These are phyloP conservation scores for Fistularia tabacaria DNA, from an alignment of 2,797 vertebrate genomes.

Conservation along the genomic window DNA sequence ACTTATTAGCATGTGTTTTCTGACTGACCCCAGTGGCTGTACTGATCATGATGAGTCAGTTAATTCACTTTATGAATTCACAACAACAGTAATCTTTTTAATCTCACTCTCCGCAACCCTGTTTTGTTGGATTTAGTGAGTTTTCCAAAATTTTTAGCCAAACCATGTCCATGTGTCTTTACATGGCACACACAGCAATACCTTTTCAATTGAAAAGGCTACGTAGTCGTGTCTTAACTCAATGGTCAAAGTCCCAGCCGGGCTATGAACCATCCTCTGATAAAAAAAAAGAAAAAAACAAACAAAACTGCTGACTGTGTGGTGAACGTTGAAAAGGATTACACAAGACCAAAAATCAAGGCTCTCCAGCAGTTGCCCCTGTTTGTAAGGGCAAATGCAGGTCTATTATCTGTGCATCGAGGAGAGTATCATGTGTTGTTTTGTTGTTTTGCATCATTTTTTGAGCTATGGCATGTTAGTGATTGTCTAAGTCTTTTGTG, in stretches of 20 bases:
- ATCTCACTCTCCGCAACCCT: no score
- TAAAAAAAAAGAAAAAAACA: slow-evolving; percentile 4
- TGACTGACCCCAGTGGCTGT: background rate
- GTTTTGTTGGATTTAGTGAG: no score
- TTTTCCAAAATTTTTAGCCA: background rate
- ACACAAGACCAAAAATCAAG: slow-evolving; percentile 5
- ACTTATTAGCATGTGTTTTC: no score
- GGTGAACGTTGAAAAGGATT: slow-evolving; percentile 10
- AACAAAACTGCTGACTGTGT: background rate
- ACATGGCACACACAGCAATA: background rate
- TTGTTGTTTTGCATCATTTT: no score
- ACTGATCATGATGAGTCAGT: background rate
- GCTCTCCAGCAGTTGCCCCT: slow-evolving; percentile 9
- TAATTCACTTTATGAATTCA: slow-evolving; percentile 4
- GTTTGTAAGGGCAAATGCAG: slow-evolving; percentile 7
- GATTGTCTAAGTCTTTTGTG: no score
- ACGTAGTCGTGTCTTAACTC: background rate
- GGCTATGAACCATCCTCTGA: background rate
- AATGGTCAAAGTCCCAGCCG: slow-evolving; percentile 18
- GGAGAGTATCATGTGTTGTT: no score
- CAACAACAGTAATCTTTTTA: background rate
- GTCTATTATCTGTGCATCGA: no score
- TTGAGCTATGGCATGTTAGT: no score
- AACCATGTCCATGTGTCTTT: background rate
- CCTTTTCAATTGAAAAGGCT: no score